These are phyloP conservation scores for Lates japonicus DNA, from an alignment of 2,797 vertebrate species.

Conservation along the genomic window DNA sequence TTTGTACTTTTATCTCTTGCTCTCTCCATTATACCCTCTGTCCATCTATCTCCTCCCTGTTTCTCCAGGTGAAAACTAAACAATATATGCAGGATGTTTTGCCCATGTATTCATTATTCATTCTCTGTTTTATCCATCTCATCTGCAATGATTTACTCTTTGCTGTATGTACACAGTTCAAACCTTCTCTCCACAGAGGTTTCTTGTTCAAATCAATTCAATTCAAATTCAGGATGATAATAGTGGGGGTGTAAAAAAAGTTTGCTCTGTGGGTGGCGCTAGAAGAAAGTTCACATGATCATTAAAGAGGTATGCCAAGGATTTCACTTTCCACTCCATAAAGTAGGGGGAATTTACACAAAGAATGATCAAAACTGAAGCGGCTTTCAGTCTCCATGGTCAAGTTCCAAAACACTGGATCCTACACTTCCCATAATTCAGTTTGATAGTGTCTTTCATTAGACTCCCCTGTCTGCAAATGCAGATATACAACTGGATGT, in stretches of 20 bases:
- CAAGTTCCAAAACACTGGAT: background rate
- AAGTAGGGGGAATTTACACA: background rate
- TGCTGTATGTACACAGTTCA: background rate
- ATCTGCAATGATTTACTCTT: background rate
- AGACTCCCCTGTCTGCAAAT: too few species aligned
- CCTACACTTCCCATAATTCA: background rate
- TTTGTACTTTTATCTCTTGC: constrained; percentile 13
- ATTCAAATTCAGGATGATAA: background rate
- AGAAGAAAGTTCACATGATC: background rate
- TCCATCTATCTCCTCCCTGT: constrained; percentile 25
- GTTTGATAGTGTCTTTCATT: background rate
- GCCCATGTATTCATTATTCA: background rate
- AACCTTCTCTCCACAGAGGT: background rate
- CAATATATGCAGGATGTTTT: constrained; percentile 4
- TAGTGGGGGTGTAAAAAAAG: background rate
- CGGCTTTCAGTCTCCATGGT: background rate
- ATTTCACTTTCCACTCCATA: background rate
- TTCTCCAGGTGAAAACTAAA: background rate
- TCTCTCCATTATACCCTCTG: background rate
- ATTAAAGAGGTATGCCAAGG: background rate
- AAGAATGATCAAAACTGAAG: background rate
- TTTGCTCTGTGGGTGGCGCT: background rate
- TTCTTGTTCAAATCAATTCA: background rate
- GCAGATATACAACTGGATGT: background rate
- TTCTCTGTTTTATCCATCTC: constrained; percentile 6